Base-by-base conservation (phyloP, 2,888 invertebrate species). In the Hirtodrosophila histrioides region DNA sequence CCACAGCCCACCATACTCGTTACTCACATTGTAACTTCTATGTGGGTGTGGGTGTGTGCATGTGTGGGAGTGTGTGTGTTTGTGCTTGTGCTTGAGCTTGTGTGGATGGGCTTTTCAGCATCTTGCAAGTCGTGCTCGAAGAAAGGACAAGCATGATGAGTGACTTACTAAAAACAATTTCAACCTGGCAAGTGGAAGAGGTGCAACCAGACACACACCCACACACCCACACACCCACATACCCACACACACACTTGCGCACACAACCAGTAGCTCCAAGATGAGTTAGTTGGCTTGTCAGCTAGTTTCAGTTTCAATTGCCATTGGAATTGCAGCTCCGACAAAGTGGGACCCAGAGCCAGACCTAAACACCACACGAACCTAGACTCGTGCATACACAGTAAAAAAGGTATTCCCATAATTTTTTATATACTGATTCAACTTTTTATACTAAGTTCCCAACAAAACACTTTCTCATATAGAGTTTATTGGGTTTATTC, bases 81-180 rank as follows among this genome's bases (percentile, higher is more conserved):
- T 7, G 29, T 23, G 40, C 23, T 46, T 40, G 54, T 40, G 9
- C 43, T 46, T 35, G 27, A 8, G 9, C 11, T n/a, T 48, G 29
- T 10, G 17, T 31, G 41, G 37, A 49, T 58, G 71, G 40, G 75
- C 66, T 69, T 75, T 73, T 73, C 65, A 68, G 37, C 74, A 49
- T 66, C 70, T 57, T 61, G 11, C 65, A 60, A 62, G 57, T 35
- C 48, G 57, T 48, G 50, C 58, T 64, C 29, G 57, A 61, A 37
- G 17, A 46, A 35, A 66, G 58, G 48, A 53, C 67, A 70, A 57
- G 61, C 69, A 65, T 79, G 81, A 79, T 85, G 79, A 69, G 79
- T 72, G 86, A 79, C 79, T 81, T 79, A 63, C 75, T 69, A 58
- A 67, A 79, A 82, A 82, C 75, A 75, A 82, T 85, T 77, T 77